Conservation (phyloP, 2,888 invertebrate genomes). For the Schizotus pectinicornis region DNA sequence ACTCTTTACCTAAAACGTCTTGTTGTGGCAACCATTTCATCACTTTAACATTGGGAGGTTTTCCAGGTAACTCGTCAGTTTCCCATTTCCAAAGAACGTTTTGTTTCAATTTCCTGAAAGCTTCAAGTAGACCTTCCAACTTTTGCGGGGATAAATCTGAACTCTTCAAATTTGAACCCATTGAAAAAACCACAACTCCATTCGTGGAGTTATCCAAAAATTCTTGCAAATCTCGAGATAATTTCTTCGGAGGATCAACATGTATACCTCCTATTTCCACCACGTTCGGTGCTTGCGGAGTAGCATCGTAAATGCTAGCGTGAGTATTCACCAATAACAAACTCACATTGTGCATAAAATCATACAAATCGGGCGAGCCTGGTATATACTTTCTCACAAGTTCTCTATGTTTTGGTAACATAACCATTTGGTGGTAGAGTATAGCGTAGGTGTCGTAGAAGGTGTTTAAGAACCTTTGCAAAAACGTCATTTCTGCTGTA, state of each 20-base stretch:
- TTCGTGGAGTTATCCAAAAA: conserved; percentile 60
- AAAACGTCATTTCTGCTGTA: conserved; percentile 59
- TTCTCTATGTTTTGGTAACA: conserved; percentile 32
- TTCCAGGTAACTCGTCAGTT: conserved; percentile 43
- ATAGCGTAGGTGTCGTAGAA: neutral
- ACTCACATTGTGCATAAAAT: conserved; percentile 37
- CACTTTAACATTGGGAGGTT: conserved; percentile 53
- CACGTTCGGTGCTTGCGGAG: conserved; percentile 62
- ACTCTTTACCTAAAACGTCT: conserved; percentile 45
- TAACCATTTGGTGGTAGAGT: neutral
- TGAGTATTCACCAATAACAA: conserved; percentile 53
- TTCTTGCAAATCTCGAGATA: conserved; percentile 59
- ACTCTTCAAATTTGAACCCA: conserved; percentile 66
- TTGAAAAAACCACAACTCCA: conserved; percentile 65
- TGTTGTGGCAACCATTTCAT: conserved; percentile 56
- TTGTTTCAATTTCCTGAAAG: conserved; percentile 52
- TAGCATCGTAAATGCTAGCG: conserved; percentile 59
- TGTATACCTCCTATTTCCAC: conserved; percentile 66
- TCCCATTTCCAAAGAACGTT: no score
- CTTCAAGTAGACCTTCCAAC: conserved; percentile 62
- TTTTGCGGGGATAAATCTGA: conserved; percentile 57
- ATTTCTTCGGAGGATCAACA: conserved; percentile 35
- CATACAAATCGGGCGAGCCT: neutral
- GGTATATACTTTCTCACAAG: conserved; percentile 8
- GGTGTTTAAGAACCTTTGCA: conserved; percentile 56